Evolutionary conservation across 2,797 vertebrate species (phyloP), one percentile per base, ranked within the genome.

Genomic region (Spheniscus humboldti): DNA sequence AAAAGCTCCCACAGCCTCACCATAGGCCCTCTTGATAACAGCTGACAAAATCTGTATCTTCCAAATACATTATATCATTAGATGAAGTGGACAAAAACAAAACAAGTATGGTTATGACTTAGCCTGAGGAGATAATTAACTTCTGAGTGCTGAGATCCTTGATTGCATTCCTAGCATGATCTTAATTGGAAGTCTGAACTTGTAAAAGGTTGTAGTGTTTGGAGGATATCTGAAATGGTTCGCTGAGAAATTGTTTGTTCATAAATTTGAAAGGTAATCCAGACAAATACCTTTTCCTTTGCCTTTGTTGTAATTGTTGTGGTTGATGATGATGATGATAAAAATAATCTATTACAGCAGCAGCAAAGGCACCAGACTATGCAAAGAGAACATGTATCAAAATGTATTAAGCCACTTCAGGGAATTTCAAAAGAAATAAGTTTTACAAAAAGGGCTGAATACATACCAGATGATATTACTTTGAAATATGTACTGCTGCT

Each of bases 141-240:
- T 98, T 98, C 82, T 98, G 97, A 98, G 95, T 95, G 94, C 95
- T 96, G 98, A 98, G 98, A 97, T 97, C 96, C 96, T 97, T 98
- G 98, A 98, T 98, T 98, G 98, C 96, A 97, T 98, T 98, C 98
- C 94, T 98, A 97, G 97, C 98, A 98, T 98, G 98, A 97, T 97
- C 96, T 94, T 98, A 98, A 98, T 97, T 98, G 97, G 97, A 98
- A 98, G 97, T 93, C 95, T 97, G 96, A 95, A 97, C 97, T 95
- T 97, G 96, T 94, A 97, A 97, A 96, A 96, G 10, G 88, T 95
- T 96, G 73, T 90, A 88, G 84, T 94, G 88, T 96, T 88, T 87
- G 88, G 79, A 95, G 95, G 79, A 91, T 94, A 77, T 97, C 91
- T 95, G 94, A 95, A 97, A 97, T 85, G 87, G 94, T 96, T 98